phyloP scores from a whole-genome alignment of 2,888 invertebrate species.

The Agrenia bidenticulata region DNA sequence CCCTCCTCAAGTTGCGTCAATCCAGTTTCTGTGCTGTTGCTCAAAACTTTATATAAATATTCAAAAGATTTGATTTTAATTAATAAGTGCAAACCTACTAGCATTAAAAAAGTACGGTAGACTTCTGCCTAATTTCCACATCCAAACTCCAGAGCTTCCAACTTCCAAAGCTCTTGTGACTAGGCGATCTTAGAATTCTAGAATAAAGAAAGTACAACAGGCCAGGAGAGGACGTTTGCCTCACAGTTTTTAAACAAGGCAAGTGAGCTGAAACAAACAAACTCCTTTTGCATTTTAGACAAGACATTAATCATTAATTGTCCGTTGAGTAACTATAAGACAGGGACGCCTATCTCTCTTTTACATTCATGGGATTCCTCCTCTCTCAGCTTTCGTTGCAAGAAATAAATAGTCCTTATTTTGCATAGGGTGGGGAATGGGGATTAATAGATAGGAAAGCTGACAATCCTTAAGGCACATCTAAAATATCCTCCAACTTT shows the following conservation, averaged over 20 bases:
- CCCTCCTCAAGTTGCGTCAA: too few species aligned
- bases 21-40: too few species aligned
- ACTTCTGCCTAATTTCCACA: constrained; percentile 1
- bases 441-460: constrained; percentile 1
- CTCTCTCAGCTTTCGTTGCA: background rate
- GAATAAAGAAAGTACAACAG: too few species aligned
- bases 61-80: constrained; percentile 20
- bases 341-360: constrained; percentile 1
- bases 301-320: constrained; percentile 18
- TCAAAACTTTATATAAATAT: constrained; percentile 5
- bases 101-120: background rate
- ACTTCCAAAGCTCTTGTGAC: too few species aligned
- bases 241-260: too few species aligned
- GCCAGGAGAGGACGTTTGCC: too few species aligned
- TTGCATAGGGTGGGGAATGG: background rate
- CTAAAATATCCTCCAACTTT: too few species aligned
- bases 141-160: background rate
- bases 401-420: background rate
- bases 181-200: too few species aligned
- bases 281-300: background rate
- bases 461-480: too few species aligned
- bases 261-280: too few species aligned
- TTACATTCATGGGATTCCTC: constrained; percentile 10
- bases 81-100: constrained; percentile 10
- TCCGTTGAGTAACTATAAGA: background rate